Conservation (phyloP, 35 echinoderm and acorn worm species). For the Diadema setosum region DNA sequence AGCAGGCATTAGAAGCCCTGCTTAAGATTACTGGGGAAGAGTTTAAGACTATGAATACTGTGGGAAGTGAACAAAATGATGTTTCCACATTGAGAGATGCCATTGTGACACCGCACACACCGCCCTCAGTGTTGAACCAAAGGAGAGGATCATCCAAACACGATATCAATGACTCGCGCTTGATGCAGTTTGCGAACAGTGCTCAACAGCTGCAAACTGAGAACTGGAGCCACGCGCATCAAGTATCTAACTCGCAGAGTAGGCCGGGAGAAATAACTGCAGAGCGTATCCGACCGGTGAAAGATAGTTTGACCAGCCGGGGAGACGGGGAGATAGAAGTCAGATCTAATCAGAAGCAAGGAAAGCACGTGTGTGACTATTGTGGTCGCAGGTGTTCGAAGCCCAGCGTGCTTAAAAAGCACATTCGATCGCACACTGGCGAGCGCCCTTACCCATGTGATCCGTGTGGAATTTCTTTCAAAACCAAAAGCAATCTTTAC, state of each 20-base stretch:
- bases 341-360: conserved; percentile 36
- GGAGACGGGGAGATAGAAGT: neutral
- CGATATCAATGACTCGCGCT: neutral
- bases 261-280: no score
- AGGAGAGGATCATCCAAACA: neutral
- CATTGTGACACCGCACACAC: neutral
- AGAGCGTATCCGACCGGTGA: no score
- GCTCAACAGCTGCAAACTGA: neutral
- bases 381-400: conserved; percentile 95
- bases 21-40: conserved; percentile 86
- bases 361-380: conserved; percentile 87
- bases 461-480: conserved; percentile 96
- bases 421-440: conserved; percentile 91
- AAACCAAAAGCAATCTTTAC: conserved; percentile 98
- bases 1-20: conserved; percentile 89
- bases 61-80: conserved; percentile 1
- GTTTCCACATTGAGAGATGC: neutral
- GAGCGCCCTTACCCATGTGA: conserved; percentile 94
- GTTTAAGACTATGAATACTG: conserved; percentile 34
- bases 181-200: neutral
- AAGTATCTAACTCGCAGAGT: no score
- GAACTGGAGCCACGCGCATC: no score
- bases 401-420: conserved; percentile 95
- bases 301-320: no score
- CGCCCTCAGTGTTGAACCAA: neutral